A percentile compares a stretch with the other conserved stretches of the same genome.
Conservation (phyloP, 2,888 invertebrate genomes). For the Drosophila formosana region DNA sequence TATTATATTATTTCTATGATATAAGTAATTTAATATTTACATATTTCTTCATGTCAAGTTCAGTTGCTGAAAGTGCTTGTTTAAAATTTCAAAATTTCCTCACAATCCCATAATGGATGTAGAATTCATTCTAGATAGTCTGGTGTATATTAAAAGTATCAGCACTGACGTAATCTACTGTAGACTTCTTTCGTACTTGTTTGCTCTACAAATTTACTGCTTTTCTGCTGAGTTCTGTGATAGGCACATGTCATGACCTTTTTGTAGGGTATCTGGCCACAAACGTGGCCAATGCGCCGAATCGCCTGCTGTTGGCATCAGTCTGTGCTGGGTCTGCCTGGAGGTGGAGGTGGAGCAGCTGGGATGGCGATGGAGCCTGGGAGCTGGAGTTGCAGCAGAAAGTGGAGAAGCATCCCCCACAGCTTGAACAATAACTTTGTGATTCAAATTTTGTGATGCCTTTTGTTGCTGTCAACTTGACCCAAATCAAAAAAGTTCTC, state of each 20-base stretch:
- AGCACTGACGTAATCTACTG: not conserved
- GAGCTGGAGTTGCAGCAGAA: not conserved
- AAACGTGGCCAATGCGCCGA: slow-evolving; percentile 40
- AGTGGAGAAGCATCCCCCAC: not conserved
- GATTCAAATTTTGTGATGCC: slow-evolving; percentile 10
- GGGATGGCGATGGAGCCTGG: not conserved
- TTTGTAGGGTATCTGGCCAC: slow-evolving; percentile 2
- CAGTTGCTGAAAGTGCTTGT: no score
- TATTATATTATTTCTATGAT: no score
- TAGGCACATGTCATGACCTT: not conserved
- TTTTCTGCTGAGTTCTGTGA: not conserved
- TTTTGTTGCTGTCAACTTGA: slow-evolving; percentile 55
- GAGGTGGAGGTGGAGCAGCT: not conserved
- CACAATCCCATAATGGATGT: no score
- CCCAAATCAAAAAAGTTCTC: slow-evolving; percentile 59
- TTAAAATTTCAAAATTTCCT: no score
- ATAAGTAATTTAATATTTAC: no score
- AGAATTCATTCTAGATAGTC: not conserved
- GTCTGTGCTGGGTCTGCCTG: slow-evolving; percentile 12
- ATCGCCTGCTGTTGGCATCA: slow-evolving; percentile 24
- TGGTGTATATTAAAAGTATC: not conserved
- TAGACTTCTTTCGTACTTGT: not conserved
- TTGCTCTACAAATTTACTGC: not conserved
- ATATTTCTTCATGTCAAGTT: no score
- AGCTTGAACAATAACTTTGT: slow-evolving; percentile 25